A percentile compares a stretch with the other conserved stretches of the same genome.
phyloP scores from a whole-genome alignment of 2,888 invertebrate species.

The Microctonus aethiopoides region DNA sequence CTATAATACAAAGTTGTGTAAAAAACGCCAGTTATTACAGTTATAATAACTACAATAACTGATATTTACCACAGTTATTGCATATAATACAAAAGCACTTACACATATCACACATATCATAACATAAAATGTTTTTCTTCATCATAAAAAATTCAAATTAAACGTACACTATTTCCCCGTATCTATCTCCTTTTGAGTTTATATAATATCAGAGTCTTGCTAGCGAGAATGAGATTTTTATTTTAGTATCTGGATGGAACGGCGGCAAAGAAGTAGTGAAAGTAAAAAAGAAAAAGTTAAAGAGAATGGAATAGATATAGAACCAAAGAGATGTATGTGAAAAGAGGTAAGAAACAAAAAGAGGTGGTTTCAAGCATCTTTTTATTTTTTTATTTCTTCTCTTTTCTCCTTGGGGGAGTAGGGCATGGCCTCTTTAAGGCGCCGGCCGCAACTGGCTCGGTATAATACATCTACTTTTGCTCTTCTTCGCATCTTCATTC shows the following conservation, averaged over 20 bases:
- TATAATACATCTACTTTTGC: constrained; percentile 37
- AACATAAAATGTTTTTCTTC: background rate
- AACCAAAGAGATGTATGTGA: background rate
- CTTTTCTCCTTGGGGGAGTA: constrained; percentile 33
- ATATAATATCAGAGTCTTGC: background rate
- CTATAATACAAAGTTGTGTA: too few species aligned
- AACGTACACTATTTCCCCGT: background rate
- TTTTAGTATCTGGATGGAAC: background rate
- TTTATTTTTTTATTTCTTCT: too few species aligned
- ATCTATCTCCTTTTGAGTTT: background rate
- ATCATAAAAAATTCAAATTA: background rate
- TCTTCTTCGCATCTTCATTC: constrained; percentile 26
- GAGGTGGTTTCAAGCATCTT: constrained; percentile 26
- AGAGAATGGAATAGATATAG: background rate
- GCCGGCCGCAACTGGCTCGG: constrained; percentile 35
- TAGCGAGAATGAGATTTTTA: background rate
- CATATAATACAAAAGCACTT: background rate
- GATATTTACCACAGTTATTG: too few species aligned
- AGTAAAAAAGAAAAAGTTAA: background rate
- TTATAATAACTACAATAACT: too few species aligned
- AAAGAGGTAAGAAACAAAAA: constrained; percentile 17
- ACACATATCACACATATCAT: background rate
- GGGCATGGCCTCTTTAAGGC: constrained; percentile 51
- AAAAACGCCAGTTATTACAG: too few species aligned
- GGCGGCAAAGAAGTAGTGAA: background rate